These are phyloP conservation scores for Stegostoma tigrinum DNA, from an alignment of 2,113 vertebrate genomes.

Conservation along the genomic window DNA sequence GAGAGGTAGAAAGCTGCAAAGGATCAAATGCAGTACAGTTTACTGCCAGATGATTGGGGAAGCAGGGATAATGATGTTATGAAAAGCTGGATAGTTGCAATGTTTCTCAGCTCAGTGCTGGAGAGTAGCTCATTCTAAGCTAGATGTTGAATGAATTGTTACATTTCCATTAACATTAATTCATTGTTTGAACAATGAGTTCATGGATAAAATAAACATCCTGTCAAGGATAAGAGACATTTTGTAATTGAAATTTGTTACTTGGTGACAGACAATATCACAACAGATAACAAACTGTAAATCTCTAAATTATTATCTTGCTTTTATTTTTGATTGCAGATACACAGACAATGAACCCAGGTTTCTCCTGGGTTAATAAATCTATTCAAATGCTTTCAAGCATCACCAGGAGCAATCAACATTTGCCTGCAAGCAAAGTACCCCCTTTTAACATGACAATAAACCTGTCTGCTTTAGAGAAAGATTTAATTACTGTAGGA, in stretches of 20 bases:
- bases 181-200: not conserved
- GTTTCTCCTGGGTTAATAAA: not conserved
- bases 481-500: slow-evolving; percentile 31
- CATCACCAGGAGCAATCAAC: not conserved
- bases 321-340: not conserved
- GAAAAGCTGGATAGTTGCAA: not conserved
- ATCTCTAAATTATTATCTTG: not conserved
- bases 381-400: slow-evolving; percentile 26
- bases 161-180: not conserved
- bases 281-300: not conserved
- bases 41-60: not conserved
- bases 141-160: not conserved
- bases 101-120: not conserved
- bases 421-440: slow-evolving; percentile 7
- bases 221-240: not conserved
- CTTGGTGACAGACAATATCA: not conserved
- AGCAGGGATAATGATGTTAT: not conserved
- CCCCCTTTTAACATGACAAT: not conserved
- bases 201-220: not conserved
- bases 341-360: not conserved
- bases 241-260: not conserved
- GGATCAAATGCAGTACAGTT: not conserved
- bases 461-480: not conserved
- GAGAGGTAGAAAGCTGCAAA: not conserved
- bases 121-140: not conserved